Base-by-base conservation (phyloP, 1,140 invertebrate species). In the Babylonia areolata region DNA sequence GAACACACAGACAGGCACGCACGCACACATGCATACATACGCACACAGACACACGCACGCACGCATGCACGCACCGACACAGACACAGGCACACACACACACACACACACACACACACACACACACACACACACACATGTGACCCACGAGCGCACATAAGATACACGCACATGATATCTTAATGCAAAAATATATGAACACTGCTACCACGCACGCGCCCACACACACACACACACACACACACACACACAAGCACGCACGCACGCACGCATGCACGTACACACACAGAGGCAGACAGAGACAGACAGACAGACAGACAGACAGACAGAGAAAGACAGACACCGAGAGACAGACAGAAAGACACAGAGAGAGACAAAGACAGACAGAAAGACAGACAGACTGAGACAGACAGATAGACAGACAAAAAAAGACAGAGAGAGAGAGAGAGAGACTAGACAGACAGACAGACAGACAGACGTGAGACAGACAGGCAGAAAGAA, bases 61-160 rank as follows among this genome's bases (percentile, higher is more conserved):
- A 35, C 69, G 23, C 69, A 35, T 31, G 33, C 69, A 73, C 69
- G 33, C 69, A 73, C 69, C 33, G 28, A 64, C 58, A 64, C 58
- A 64, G 9, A 28, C 58, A 64, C 58, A 51, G 9, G 20, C 46
- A 51, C 46, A 51, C 46, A 51, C 58, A 64, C 58, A 64, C 58
- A 64, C 58, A 51, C 58, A 64, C 58, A 64, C 58, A 64, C 58
- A 64, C 58, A 64, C 58, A 64, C 58, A 64, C 58, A 64, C 58
- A 33, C 71, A 73, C 71, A 73, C 71, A 73, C 71, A 73, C 71
- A 33, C n/a, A 73, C 71, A 73, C n/a, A 73, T 31, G 35, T 6
- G 35, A 6, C n/a, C 28, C n/a, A 31, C n/a, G 11, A 23, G 11
- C 71, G 35, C n/a, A 35, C 33, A 33, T 31, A 73, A 73, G 31